Base-by-base conservation (phyloP, 2,888 invertebrate species). In the Stenoptilia bipunctidactyla region DNA sequence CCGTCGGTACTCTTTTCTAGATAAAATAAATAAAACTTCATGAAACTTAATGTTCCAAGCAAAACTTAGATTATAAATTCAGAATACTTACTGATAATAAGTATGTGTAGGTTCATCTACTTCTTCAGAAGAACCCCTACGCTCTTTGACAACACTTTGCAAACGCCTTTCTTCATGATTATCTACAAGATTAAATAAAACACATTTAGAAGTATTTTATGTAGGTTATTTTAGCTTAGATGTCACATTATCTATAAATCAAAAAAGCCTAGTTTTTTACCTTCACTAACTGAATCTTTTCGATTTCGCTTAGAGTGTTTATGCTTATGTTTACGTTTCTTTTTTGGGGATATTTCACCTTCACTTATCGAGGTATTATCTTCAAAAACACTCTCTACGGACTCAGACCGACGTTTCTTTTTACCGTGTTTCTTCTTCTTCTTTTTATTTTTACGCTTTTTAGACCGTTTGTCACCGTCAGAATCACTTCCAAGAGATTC, bases 371-470 rank as follows among this genome's bases (percentile, higher is more conserved):
- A 70, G 6, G 71, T 71, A 36, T 66, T 49, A 37, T 68, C 70
- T 1, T 50, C 64, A 1, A 75, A 72, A 6, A 53, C 61, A 43
- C 65, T 68, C 13, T 60, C 59, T 2, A 55, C 66, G 2, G 80
- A 77, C 41, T 57, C 63, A 1, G 69, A 64, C 27, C 73, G 77
- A 43, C 71, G 64, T 49, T 79, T 83, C 55, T 72, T 82, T 56
- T 85, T 85, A 12, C 55, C 58, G 43, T 84, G 84, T 52, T 84
- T 84, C 64, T 77, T 82, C 61, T 84, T 85, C 62, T 85, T 85
- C 50, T 84, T 84, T 63, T 84, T 84, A 42, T 84, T 84, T 49
- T 84, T 85, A 13, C 82, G 75, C 58, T 80, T 84, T 47, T 83
- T 84, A 2, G 65, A 53, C 13, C 75, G 74, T 44, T 69, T 74